Percentiles rank a stretch among this genome's conserved stretches.
Evolutionary conservation across 1,140 invertebrate genomes (phyloP).

Genomic region (Latrodectus geometricus): DNA sequence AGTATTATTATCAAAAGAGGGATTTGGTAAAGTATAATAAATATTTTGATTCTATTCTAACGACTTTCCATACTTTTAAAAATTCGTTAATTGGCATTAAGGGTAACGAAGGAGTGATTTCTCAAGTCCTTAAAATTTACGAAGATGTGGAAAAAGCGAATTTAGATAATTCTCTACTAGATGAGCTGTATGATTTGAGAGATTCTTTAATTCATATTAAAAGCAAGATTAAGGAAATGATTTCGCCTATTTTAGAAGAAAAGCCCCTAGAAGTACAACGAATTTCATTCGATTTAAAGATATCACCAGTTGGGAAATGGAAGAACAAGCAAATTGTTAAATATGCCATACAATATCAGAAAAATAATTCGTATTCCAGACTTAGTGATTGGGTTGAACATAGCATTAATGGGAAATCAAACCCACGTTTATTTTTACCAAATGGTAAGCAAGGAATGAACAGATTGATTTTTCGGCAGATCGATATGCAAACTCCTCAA

Average conservation of each 20-base stretch:
- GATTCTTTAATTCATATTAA: constrained; percentile 4
- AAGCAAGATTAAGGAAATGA: background rate
- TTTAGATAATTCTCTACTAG: background rate
- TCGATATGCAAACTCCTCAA: constrained; percentile 1
- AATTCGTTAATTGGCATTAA: background rate
- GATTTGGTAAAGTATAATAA: constrained; percentile 10
- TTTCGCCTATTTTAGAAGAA: background rate
- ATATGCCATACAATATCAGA: background rate
- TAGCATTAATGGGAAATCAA: constrained; percentile 3
- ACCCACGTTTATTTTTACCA: background rate
- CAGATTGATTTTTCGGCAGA: constrained; percentile 1
- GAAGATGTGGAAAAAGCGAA: background rate
- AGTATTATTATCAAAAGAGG: constrained; percentile 8
- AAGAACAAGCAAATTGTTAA: background rate
- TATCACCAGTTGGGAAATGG: constrained; percentile 7
- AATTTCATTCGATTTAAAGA: background rate
- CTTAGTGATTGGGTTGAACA: background rate
- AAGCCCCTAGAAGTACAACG: background rate
- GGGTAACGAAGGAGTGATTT: background rate
- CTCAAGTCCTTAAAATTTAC: background rate
- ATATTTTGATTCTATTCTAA: background rate
- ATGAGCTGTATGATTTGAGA: background rate
- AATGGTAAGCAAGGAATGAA: background rate
- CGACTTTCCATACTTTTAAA: constrained; percentile 19
- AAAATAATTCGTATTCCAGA: background rate